Percentiles rank a stretch among this genome's conserved stretches.
Conservation (phyloP, 2,797 vertebrate genomes). For the Vireo griseus region DNA sequence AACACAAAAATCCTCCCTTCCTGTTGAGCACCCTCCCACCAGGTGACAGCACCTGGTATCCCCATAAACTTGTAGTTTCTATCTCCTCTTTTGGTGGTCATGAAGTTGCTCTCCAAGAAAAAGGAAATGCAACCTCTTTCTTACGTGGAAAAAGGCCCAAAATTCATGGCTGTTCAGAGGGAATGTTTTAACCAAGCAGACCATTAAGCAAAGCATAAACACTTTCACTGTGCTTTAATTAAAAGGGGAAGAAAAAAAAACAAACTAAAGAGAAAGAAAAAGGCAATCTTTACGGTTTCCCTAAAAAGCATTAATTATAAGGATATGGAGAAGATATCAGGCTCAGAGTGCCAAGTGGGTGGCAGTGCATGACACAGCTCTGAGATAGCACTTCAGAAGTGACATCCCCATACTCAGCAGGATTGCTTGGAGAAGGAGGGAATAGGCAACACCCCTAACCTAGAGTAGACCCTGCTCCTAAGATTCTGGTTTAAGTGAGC, state of each 20-base stretch:
- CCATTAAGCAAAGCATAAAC: background rate
- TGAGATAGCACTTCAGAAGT: background rate
- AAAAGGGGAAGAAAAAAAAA: background rate
- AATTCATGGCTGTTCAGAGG: background rate
- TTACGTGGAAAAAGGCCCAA: background rate
- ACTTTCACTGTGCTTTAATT: background rate
- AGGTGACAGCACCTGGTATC: background rate
- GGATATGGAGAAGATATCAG: background rate
- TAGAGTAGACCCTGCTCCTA: background rate
- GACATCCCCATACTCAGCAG: rapidly evolving
- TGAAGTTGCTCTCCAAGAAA: background rate
- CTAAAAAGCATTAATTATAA: background rate
- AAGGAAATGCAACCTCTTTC: background rate
- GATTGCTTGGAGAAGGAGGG: background rate
- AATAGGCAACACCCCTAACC: background rate
- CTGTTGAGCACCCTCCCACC: background rate
- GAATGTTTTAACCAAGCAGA: background rate
- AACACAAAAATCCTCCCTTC: background rate
- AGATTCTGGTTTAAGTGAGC: background rate
- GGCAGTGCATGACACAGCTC: background rate
- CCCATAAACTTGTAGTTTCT: background rate
- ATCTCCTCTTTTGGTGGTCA: background rate
- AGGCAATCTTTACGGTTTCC: rapidly evolving
- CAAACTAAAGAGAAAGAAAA: background rate
- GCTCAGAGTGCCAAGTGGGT: background rate